These are phyloP conservation scores for Eolophus roseicapilla DNA, from an alignment of 2,113 vertebrate species.

Conservation along the genomic window DNA sequence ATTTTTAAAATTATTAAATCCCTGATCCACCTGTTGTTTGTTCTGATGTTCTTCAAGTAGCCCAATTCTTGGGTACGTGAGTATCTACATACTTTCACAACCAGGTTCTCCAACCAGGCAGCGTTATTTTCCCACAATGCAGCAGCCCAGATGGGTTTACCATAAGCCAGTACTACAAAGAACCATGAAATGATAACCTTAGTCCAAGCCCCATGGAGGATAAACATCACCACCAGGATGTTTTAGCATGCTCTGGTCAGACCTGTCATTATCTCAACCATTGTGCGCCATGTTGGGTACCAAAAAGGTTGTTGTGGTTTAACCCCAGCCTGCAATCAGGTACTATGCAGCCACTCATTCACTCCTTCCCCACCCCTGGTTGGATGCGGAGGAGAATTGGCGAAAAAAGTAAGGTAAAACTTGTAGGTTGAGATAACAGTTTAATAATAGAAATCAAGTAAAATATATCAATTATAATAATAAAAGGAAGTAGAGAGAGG, in stretches of 20 bases:
- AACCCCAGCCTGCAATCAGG: background rate
- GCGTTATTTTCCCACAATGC: background rate
- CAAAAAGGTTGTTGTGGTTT: background rate
- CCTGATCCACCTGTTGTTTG: background rate
- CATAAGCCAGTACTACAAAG: background rate
- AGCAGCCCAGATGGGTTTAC: background rate
- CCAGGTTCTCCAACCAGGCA: background rate
- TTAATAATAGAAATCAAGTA: background rate
- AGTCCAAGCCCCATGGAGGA: background rate
- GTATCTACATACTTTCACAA: background rate
- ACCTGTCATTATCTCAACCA: background rate
- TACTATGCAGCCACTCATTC: background rate
- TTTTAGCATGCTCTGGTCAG: background rate
- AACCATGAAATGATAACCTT: background rate
- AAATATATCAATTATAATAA: background rate
- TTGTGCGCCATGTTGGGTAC: background rate
- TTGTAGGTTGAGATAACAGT: background rate
- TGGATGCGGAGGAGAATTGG: background rate
- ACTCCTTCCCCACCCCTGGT: background rate
- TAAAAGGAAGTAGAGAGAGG: background rate
- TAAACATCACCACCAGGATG: background rate
- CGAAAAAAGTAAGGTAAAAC: background rate
- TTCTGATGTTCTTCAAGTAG: background rate
- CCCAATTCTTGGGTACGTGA: background rate
- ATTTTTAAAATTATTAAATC: background rate